Evolutionary conservation across 2,888 invertebrate genomes (phyloP), one percentile per base, ranked within the genome.

Genomic region (Andrena trimmerana): DNA sequence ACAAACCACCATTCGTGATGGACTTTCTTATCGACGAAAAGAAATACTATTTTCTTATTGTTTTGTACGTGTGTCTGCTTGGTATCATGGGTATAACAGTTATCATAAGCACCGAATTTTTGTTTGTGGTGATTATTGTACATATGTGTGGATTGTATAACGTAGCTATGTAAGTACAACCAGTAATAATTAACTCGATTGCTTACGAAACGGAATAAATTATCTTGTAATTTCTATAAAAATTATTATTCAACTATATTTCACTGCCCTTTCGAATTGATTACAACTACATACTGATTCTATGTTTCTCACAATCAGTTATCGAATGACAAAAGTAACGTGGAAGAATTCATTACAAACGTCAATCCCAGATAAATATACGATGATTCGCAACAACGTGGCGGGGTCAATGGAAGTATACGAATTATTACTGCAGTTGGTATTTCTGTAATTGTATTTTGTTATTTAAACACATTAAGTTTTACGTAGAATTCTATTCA

Each of bases 141-240:
- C 59, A 60, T n/a, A 60, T 31, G 24, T 29, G 13, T 16, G 59
- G 59, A 13, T 31, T 60, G 29, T 60, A 60, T 60, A 60, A 29
- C 10, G n/a, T 60, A 6, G 59, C 59, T 31, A 60, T 29, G 31
- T 60, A n/a, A 60, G 59, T 60, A n/a, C n/a, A 29, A 16, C 13
- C 16, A 59, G 13, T 27, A 59, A n/a, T n/a, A 59, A 16, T 29
- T 13, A 59, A 0, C 52, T 52, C 42, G 13, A 42, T 13, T 42
- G 4, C 3, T 42, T 42, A 0, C 13, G 42, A 3, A 42, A 42
- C 42, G 42, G 13, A 42, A 42, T 42, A 42, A 42, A 16, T 16
- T 42, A 42, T 4, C 42, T 16, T 16, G 42, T 42, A 16, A 42
- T 42, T 13, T 42, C 4, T 42, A 1, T 16, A 42, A 16, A 42